Base-by-base conservation (phyloP, 2,797 vertebrate species). In the Forpus xanthops region DNA sequence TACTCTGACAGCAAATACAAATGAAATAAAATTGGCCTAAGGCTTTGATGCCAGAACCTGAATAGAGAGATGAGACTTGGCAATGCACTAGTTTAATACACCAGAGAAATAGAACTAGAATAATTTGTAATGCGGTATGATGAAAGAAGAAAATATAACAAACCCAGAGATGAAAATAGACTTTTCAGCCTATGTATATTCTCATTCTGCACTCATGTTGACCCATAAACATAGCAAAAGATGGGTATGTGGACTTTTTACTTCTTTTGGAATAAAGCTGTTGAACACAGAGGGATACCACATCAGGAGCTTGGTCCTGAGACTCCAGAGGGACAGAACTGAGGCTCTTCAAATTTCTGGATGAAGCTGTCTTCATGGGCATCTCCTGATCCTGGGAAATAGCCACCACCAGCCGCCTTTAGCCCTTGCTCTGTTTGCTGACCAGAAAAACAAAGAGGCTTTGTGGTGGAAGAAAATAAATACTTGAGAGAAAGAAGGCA, bases 21-120 rank as follows among this genome's bases (percentile, higher is more conserved):
- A 98, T 97, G 97, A 97, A 97, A 98, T 97, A 97, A 98, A 98
- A 98, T 97, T 98, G 96, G 97, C 97, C 97, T 94, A 96, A 97
- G 97, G 97, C 97, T 98, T 97, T 98, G 96, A 97, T 97, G 97
- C 95, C 65, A 67, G 97, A 96, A 97, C 93, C 91, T 98, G 97
- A 97, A 97, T 87, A 91, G 94, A 97, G 97, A 97, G 93, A 89
- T 65, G 95, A 97, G 96, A 96, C 94, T 95, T 82, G 97, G 96
- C 93, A 97, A 89, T 92, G 71, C 24, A 15, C 95, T 91, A 78
- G 96, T 96, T 96, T 91, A 97, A 96, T 97, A 94, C 97, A 95
- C 95, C 61, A 50, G 97, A 96, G 96, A 94, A 97, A 96, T 68
- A 93, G 90, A 97, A 87, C 77, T 89, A 83, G 95, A 94, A 95